Base-by-base conservation (phyloP, 2,113 vertebrate genomes). In the Prochilodus magdalenae region DNA sequence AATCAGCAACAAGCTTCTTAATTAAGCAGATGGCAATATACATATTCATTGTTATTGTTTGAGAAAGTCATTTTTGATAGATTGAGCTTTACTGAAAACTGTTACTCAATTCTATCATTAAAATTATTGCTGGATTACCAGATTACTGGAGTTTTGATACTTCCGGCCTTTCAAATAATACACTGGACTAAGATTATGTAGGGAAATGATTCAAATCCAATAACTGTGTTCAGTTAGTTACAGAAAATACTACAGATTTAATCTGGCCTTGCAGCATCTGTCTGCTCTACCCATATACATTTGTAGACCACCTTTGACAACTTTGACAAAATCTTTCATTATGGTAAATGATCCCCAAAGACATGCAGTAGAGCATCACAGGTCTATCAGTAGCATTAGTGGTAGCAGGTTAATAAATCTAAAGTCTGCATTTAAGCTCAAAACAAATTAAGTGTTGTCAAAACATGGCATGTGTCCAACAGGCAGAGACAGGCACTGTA, bases 401-500 rank as follows among this genome's bases (percentile, higher is more conserved):
- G 60, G 27, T 59, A 75, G 49, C 18, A 65, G 57, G 49, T 40
- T 40, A 73, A 81, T 77, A 33, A 65, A 65, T 80, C 30, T 62
- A 7, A 80, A 49, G 74, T 49, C 29, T 11, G 70, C 44, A 7
- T 18, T 49, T 78, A 36, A 79, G 29, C 3, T 30, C 33, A 74
- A 57, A 24, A 72, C 60, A 62, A 82, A 71, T 73, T 7, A 73
- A 47, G 69, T 55, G 79, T 22, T 67, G 26, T 40, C 26, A 83
- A 73, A 67, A n/a, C 29, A 63, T 67, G 77, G 49, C 77, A 29
- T 40, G 20, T 63, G 14, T 69, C 75, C 60, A 79, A 76, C 80
- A 77, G 73, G 80, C 47, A 77, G 66, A 83, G 76, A 85, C 80
- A 77, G 62, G 53, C 24, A 66, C 79, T 60, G 60, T 49, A 70